Conservation (phyloP, 1,140 invertebrate species). For the Homarus americanus region DNA sequence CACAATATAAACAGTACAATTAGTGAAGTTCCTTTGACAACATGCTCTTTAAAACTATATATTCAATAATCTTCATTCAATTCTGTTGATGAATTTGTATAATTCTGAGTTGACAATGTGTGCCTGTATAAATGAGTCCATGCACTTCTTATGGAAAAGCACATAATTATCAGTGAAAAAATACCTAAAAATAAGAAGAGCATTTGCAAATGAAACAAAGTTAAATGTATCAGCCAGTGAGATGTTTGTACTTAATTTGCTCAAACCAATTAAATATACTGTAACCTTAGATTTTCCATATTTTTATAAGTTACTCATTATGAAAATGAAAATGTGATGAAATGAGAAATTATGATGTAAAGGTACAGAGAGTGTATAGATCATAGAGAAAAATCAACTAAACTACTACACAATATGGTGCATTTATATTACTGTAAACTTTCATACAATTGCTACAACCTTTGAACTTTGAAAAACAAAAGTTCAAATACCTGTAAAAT, state of each 20-base stretch:
- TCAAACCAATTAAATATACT: conserved; percentile 40
- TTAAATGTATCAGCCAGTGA: conserved; percentile 60
- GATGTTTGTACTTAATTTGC: conserved; percentile 42
- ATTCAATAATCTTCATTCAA: background rate
- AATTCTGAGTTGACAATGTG: background rate
- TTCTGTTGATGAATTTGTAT: background rate
- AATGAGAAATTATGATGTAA: conserved; percentile 24
- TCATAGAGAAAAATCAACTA: background rate
- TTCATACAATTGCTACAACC: background rate
- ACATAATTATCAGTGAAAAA: conserved; percentile 15
- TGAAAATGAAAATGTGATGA: conserved; percentile 62
- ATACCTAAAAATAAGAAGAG: conserved; percentile 33
- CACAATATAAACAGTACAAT: background rate
- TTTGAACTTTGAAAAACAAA: background rate
- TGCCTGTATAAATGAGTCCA: background rate
- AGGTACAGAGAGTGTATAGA: background rate
- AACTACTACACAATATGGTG: background rate
- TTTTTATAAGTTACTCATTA: conserved; percentile 49
- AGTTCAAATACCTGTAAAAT: background rate
- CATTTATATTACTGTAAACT: background rate
- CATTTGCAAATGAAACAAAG: conserved; percentile 55
- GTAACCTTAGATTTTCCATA: conserved; percentile 19
- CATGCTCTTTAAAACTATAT: background rate
- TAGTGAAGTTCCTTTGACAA: conserved; percentile 12
- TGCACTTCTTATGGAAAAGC: conserved; percentile 20